phyloP scores from a whole-genome alignment of 2,888 invertebrate species.

The Rhagonycha fulva region DNA sequence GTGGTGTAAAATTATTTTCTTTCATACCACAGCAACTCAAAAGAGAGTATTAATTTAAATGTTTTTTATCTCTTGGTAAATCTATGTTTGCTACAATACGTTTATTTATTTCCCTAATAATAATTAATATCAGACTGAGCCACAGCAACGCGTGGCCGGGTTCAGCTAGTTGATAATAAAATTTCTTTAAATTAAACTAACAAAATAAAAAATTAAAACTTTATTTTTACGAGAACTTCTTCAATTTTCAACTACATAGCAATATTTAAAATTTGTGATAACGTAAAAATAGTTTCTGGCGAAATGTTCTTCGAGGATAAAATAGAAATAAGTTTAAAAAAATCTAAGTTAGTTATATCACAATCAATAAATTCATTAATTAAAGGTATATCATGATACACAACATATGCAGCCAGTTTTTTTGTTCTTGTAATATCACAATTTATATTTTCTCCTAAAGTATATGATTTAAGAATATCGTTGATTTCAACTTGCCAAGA shows the following conservation, averaged over 20 bases:
- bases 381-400: not conserved
- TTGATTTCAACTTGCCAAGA: constrained; percentile 59
- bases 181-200: not conserved
- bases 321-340: constrained; percentile 35
- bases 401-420: not conserved
- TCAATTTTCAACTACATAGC: not conserved
- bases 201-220: not conserved
- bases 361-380: constrained; percentile 26
- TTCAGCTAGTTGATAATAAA: not conserved
- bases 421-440: not conserved
- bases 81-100: no score
- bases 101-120: no score
- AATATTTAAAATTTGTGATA: constrained; percentile 6
- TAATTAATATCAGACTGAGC: no score
- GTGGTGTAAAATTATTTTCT: no score
- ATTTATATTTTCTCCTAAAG: constrained; percentile 53
- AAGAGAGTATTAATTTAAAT: no score
- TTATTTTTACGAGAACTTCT: not conserved
- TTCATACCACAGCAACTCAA: no score
- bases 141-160: no score
- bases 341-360: constrained; percentile 42
- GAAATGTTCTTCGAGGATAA: constrained; percentile 10
- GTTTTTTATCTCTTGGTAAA: no score
- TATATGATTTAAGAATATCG: constrained; percentile 57
- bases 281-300: constrained; percentile 16